Evolutionary conservation across 30 jellyfish, hydroid and myxozoan genomes (phyloP), one percentile per base, ranked within the genome.

Genomic region (Clytia hemisphaerica): DNA sequence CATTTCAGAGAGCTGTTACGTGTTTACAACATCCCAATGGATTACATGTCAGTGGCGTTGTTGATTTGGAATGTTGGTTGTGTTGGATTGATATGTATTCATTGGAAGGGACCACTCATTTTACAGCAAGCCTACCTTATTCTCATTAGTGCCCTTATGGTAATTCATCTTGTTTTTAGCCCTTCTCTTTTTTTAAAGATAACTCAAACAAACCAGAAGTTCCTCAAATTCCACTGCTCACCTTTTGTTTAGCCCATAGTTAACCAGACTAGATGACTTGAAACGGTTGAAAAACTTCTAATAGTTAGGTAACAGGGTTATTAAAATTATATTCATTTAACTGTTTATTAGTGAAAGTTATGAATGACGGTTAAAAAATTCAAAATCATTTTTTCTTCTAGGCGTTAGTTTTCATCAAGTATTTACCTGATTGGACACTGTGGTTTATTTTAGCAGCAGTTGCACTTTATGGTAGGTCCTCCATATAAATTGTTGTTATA

Each of bases 391-490:
- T 24, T 18, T 64, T 36, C 66, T 19, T 51, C 21, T 53, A 93
- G 99, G 96, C 97, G 4, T 73, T 84, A 45, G 95, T 84, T 28
- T 93, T 93, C 79, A 93, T 93, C 61, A 93, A 85, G 60, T 84
- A 84, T 60, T 85, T 93, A 34, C 99, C 99, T 34, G 99, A 93
- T 37, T 93, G 99, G 99, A 93, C 99, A 15, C 58, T 78, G 14
- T 93, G 99, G 99, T 83, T 93, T 66, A 80, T 93, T 19, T 82
- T 93, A 47, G 99, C 92, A 4, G 95, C 96, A 9, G 75, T 92
- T 48, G 78, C 99, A 0, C 59, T 84, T 9, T 92, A 92, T 57
- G 99, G 99, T 92, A 75, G 10, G 83, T 44, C 4, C 10, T 31
- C 70, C 44, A 22, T 22, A 7, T 46, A 46, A n/a, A 30, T 46